These are phyloP conservation scores for Nannoperca australis DNA, from an alignment of 2,797 vertebrate genomes.

Conservation along the genomic window DNA sequence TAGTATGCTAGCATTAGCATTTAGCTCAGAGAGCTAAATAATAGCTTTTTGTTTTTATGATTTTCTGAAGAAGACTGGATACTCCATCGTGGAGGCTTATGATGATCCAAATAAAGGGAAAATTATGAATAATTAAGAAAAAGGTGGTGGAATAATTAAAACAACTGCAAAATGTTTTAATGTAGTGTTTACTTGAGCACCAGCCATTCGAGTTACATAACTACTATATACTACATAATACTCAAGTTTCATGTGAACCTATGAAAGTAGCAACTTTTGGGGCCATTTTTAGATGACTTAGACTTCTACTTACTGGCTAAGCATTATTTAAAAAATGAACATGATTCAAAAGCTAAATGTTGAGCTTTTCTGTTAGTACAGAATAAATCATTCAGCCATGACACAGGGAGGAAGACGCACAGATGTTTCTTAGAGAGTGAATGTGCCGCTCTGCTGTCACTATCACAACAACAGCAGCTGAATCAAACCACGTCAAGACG, in stretches of 20 bases:
- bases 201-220: too few species aligned
- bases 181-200: too few species aligned
- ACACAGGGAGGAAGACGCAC: background rate
- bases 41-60: too few species aligned
- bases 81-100: background rate
- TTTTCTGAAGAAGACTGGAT: background rate
- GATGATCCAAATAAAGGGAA: background rate
- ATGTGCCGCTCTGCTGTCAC: background rate
- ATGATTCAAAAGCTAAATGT: too few species aligned
- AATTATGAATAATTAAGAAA: background rate
- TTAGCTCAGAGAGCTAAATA: background rate
- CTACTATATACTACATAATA: too few species aligned
- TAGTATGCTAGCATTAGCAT: background rate
- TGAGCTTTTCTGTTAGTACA: too few species aligned
- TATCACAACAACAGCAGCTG: background rate
- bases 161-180: too few species aligned
- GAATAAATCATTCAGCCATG: background rate
- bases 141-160: background rate
- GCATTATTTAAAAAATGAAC: background rate
- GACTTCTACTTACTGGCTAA: background rate
- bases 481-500: background rate
- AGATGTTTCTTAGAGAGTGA: background rate
- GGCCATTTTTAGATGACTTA: too few species aligned
- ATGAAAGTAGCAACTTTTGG: too few species aligned
- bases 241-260: too few species aligned